Conservation (phyloP, 2,888 invertebrate genomes). For the Synanthedon formicaeformis region DNA sequence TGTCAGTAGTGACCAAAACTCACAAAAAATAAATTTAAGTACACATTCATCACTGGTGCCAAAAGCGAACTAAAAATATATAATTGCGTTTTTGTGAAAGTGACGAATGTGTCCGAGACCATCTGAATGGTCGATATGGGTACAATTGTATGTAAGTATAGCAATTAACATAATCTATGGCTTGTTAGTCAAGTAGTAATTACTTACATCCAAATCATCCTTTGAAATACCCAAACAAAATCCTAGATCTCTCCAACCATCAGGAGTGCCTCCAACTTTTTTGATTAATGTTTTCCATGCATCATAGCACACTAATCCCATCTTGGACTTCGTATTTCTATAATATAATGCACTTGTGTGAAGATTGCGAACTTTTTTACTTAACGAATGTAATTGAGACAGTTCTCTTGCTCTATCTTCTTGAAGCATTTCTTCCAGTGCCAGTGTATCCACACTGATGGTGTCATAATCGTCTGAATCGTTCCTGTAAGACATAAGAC, state of each 20-base stretch:
- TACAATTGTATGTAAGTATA: no score
- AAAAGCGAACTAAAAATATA: no score
- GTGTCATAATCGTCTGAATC: slow-evolving; percentile 36
- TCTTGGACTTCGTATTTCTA: slow-evolving; percentile 42
- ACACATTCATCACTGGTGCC: no score
- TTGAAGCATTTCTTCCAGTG: slow-evolving; percentile 39
- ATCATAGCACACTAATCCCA: slow-evolving; percentile 47
- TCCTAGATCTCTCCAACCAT: slow-evolving; percentile 57
- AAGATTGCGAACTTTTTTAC: slow-evolving; percentile 47
- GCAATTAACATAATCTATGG: no score
- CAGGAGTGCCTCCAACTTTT: slow-evolving; percentile 46
- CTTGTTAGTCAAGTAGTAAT: no score
- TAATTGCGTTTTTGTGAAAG: no score
- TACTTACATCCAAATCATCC: slow-evolving; percentile 55
- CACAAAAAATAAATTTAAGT: no score
- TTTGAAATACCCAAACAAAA: slow-evolving; percentile 36
- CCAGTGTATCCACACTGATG: slow-evolving; percentile 48
- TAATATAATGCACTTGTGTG: slow-evolving; percentile 55
- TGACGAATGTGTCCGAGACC: no score
- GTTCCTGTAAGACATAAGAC: slow-evolving; percentile 33
- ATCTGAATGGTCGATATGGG: no score
- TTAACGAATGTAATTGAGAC: slow-evolving; percentile 36
- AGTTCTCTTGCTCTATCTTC: slow-evolving; percentile 47
- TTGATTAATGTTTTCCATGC: slow-evolving; percentile 50
- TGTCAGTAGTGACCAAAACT: no score